Conservation (phyloP, 2,797 vertebrate species). For the Sebastes kiyomatsui region DNA sequence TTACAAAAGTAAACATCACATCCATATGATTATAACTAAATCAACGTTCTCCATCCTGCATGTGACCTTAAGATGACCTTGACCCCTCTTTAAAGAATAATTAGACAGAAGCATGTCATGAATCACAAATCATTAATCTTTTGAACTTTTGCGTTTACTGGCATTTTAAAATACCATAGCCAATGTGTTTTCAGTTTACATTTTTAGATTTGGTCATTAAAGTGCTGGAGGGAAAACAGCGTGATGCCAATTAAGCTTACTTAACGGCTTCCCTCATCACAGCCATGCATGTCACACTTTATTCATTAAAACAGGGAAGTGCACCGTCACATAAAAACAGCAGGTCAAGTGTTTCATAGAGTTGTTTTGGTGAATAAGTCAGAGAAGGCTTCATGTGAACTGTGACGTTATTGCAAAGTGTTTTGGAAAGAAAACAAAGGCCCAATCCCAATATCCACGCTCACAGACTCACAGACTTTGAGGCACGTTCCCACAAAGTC, state of each 20-base stretch:
- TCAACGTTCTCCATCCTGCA: not conserved
- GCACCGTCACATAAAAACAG: not conserved
- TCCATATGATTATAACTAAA: not conserved
- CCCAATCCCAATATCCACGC: accelerated
- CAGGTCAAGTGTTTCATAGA: slow-evolving; percentile 2
- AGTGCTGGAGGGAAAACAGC: slow-evolving; percentile 60
- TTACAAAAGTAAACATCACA: not conserved
- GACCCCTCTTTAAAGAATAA: slow-evolving; percentile 60
- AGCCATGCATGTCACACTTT: not conserved
- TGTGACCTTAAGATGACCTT: slow-evolving; percentile 50
- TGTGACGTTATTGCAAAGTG: not conserved
- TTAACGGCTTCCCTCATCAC: slow-evolving; percentile 31
- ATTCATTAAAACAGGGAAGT: slow-evolving; percentile 36
- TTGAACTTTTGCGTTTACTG: slow-evolving; percentile 77
- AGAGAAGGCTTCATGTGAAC: not conserved
- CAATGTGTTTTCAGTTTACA: slow-evolving; percentile 50
- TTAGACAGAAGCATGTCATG: slow-evolving; percentile 62
- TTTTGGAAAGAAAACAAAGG: not conserved
- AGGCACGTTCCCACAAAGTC: too few species aligned
- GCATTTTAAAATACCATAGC: slow-evolving; percentile 83
- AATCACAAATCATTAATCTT: slow-evolving; percentile 69
- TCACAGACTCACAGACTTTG: too few species aligned
- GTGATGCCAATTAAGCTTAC: slow-evolving; percentile 82
- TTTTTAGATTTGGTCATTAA: slow-evolving; percentile 77
- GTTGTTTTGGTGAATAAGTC: not conserved